Percentiles rank a stretch among this genome's conserved stretches.
Conservation (phyloP, 2,113 vertebrate species). For the Dissostichus mawsoni region DNA sequence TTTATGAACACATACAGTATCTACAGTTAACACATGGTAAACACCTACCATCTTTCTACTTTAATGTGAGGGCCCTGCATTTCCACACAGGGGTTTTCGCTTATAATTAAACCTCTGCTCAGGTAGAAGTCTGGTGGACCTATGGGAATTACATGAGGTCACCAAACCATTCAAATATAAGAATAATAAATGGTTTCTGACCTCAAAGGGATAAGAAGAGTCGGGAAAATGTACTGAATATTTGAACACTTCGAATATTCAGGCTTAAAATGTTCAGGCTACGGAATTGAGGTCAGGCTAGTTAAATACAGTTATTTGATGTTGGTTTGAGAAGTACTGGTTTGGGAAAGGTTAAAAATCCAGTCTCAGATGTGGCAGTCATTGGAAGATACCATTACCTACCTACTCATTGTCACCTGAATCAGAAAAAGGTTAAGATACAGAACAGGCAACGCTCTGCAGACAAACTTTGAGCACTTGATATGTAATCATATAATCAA, state of each 20-base stretch:
- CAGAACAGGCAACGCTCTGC: neutral
- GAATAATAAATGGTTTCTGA: neutral
- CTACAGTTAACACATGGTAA: neutral
- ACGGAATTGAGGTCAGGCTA: neutral
- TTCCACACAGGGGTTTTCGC: neutral
- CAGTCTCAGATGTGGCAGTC: neutral
- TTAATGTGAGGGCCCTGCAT: neutral
- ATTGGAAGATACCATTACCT: neutral
- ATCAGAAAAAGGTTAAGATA: neutral
- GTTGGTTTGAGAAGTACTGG: neutral
- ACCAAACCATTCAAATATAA: neutral
- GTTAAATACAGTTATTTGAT: conserved; percentile 5
- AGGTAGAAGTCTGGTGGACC: neutral
- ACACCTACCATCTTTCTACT: neutral
- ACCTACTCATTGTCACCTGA: neutral
- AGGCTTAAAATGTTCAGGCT: neutral
- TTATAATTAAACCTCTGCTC: neutral
- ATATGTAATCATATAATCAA: neutral
- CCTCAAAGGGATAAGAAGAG: neutral
- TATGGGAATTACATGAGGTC: neutral
- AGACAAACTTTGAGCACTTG: neutral
- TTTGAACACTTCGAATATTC: neutral
- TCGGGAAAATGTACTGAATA: neutral
- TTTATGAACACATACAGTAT: neutral
- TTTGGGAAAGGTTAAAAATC: neutral